Conservation (phyloP, 2,888 invertebrate species). For the Melieria picta region DNA sequence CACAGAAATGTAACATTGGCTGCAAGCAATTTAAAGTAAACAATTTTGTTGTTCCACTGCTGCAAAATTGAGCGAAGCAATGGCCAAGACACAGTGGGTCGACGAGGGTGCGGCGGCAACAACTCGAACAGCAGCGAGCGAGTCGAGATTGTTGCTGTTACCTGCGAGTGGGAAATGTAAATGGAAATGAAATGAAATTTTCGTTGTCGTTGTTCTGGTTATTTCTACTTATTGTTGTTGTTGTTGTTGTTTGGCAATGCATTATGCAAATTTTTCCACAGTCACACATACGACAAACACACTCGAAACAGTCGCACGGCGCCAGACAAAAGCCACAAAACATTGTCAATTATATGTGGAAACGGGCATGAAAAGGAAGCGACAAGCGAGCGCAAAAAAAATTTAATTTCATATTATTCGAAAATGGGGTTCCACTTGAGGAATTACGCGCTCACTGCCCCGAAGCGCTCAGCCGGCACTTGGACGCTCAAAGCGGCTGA, state of each 20-base stretch:
- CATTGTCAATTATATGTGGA: not conserved
- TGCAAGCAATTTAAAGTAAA: slow-evolving; percentile 8
- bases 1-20: slow-evolving; percentile 7
- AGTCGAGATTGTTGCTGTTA: too few relatives aligned
- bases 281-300: not conserved
- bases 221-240: too few relatives aligned
- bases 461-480: too few relatives aligned
- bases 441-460: slow-evolving; percentile 17
- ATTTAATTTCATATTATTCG: not conserved
- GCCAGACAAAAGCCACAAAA: not conserved
- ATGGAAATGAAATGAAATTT: slow-evolving; percentile 1
- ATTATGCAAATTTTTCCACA: slow-evolving; percentile 34
- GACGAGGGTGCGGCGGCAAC: too few relatives aligned
- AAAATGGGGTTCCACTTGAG: slow-evolving; percentile 34
- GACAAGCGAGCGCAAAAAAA: too few relatives aligned
- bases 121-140: too few relatives aligned
- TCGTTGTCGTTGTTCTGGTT: too few relatives aligned
- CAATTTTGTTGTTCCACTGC: not conserved
- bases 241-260: slow-evolving; percentile 29
- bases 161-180: not conserved
- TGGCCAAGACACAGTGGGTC: too few relatives aligned
- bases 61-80: too few relatives aligned
- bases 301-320: not conserved
- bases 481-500: too few relatives aligned
- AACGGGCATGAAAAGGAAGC: too few relatives aligned